Evolutionary conservation across 2,113 vertebrate genomes (phyloP).

Genomic region (Macroglossus sobrinus): DNA sequence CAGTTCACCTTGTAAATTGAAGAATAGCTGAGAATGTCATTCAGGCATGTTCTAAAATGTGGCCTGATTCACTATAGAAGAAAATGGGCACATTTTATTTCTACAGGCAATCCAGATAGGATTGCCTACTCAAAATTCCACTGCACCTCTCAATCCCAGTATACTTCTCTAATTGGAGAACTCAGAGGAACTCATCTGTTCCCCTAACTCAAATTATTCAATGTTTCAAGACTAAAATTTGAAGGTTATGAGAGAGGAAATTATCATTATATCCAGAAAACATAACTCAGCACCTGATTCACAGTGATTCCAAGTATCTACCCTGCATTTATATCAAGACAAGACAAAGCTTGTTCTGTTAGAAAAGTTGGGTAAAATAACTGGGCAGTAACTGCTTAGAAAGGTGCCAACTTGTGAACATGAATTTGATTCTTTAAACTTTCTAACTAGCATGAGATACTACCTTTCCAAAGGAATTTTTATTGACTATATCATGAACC

Average conservation of each 20-base stretch:
- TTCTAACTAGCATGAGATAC: not conserved
- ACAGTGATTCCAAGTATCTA: not conserved
- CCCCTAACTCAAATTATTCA: not conserved
- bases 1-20: not conserved
- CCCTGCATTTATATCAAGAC: not conserved
- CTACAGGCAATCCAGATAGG: not conserved
- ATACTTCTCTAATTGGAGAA: not conserved
- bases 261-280: not conserved
- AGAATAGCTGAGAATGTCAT: not conserved
- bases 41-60: not conserved
- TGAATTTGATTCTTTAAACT: not conserved
- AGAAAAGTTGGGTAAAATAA: not conserved
- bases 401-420: not conserved
- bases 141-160: not conserved
- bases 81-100: not conserved
- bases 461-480: not conserved
- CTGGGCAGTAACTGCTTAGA: not conserved
- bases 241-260: not conserved
- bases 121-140: not conserved
- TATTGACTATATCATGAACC: not conserved
- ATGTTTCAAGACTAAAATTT: not conserved
- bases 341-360: not conserved
- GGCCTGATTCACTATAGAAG: not conserved
- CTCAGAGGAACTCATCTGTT: not conserved
- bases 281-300: not conserved